A percentile compares a stretch with the other conserved stretches of the same genome.
These are phyloP conservation scores for Leptinotarsa lineolata DNA, from an alignment of 1,140 invertebrate species.

Conservation along the genomic window DNA sequence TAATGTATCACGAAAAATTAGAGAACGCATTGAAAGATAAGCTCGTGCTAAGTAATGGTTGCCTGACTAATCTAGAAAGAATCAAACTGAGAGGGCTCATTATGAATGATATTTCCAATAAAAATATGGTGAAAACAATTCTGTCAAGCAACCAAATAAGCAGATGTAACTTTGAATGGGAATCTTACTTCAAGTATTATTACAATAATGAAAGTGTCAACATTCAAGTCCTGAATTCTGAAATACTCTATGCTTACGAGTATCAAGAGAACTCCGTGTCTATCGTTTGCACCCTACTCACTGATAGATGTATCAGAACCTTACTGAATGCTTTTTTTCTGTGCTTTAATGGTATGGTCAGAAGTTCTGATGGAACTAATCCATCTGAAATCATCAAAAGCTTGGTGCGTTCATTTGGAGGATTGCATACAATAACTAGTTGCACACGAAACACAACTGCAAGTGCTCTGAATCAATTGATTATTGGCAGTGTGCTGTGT, in stretches of 20 bases:
- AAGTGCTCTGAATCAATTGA: conserved; percentile 87
- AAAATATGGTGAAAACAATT: conserved; percentile 26
- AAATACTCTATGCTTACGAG: conserved; percentile 86
- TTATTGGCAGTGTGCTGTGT: conserved; percentile 81
- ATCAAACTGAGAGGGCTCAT: conserved; percentile 31
- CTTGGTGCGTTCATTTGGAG: conserved; percentile 76
- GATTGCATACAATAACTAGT: conserved; percentile 90
- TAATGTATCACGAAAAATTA: conserved; percentile 30
- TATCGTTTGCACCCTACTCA: conserved; percentile 78
- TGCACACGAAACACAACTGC: conserved; percentile 89
- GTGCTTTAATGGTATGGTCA: conserved; percentile 75
- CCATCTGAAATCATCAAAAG: conserved; percentile 92
- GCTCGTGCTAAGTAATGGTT: conserved; percentile 17
- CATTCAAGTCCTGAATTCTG: conserved; percentile 84
- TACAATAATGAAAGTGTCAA: conserved; percentile 77
- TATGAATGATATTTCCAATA: conserved; percentile 28
- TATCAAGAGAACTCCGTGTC: conserved; percentile 79
- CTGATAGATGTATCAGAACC: conserved; percentile 81
- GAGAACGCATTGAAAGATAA: conserved; percentile 32
- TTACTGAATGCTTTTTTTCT: conserved; percentile 83
- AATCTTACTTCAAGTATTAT: conserved; percentile 87
- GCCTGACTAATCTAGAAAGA: conserved; percentile 16
- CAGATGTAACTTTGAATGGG: conserved; percentile 78
- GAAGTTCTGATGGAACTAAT: conserved; percentile 79
- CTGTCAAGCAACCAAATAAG: conserved; percentile 5